Percentiles rank a stretch among this genome's conserved stretches.
Conservation (phyloP, 1,140 invertebrate species). For the Trichoplusia ni region DNA sequence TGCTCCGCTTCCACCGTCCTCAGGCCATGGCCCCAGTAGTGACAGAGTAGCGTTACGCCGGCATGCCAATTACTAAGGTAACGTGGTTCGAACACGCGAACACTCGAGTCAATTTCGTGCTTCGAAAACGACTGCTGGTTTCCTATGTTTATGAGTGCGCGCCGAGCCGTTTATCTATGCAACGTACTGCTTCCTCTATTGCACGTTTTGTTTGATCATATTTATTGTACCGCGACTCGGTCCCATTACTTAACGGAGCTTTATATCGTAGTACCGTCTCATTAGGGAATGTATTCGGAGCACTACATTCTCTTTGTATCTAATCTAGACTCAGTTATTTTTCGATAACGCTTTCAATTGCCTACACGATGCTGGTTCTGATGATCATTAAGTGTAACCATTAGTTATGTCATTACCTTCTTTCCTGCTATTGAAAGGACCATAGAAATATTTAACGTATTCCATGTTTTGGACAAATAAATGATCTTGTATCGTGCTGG, state of each 20-base stretch:
- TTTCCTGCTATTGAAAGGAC: slow-evolving; percentile 14
- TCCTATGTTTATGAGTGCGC: slow-evolving; percentile 63
- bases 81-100: slow-evolving; percentile 66
- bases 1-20: neutral
- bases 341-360: slow-evolving; percentile 56
- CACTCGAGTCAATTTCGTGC: slow-evolving; percentile 64
- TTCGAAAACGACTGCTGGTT: slow-evolving; percentile 53
- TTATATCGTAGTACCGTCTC: slow-evolving; percentile 55
- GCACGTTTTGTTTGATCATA: slow-evolving; percentile 75
- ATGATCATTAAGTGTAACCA: slow-evolving; percentile 23
- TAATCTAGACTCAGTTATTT: slow-evolving; percentile 51
- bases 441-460: neutral
- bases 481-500: no score
- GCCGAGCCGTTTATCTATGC: slow-evolving; percentile 66
- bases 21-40: slow-evolving; percentile 12
- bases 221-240: slow-evolving; percentile 58
- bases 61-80: slow-evolving; percentile 71
- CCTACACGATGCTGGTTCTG: slow-evolving; percentile 15
- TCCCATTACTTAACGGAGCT: slow-evolving; percentile 62
- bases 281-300: slow-evolving; percentile 61
- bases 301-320: slow-evolving; percentile 54
- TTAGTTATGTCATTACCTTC: slow-evolving; percentile 21
- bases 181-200: slow-evolving; percentile 70
- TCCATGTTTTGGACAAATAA: no score
- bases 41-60: slow-evolving; percentile 32